Base-by-base conservation (phyloP, 2,113 vertebrate genomes). In the Tragelaphus buxtoni region DNA sequence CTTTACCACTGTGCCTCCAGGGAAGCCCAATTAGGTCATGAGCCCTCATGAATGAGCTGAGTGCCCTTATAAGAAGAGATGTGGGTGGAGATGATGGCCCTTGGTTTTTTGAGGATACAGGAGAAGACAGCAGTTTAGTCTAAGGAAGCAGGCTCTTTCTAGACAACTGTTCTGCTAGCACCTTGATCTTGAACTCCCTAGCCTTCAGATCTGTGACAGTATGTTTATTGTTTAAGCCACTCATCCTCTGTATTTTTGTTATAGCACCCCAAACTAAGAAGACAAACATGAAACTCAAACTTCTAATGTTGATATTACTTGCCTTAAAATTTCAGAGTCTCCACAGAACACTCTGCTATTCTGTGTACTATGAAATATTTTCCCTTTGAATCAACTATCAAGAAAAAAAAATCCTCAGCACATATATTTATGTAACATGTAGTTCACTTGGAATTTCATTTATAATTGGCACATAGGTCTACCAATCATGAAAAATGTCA, bases 281-380 rank as follows among this genome's bases (percentile, higher is more conserved):
- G 30, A 63, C n/a, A 95, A 90, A 79, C 22, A 94, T 24, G 26
- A 87, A 96, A 49, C 22, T 51, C 42, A 94, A 65, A 74, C 32
- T 80, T 93, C 32, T 51, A 82, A 88, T 81, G 14, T 69, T 91
- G 24, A 24, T 63, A 93, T 13, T 91, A n/a, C 10, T 76, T 93
- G 17, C 11, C 35, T 82, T 30, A 91, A 80, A 88, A 90, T 83
- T 95, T 94, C 72, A 65, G 35, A 90, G 65, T 94, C n/a, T 94
- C 30, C 18, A 82, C 39, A 86, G 20, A 42, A 26, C 60, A 69
- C 39, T 77, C 24, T 88, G 77, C n/a, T 83, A 8, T 90, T 56
- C 58, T 88, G 3, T 60, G 7, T 91, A 65, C 28, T 79, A 72
- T 58, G 30, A 24, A 92, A 58, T 88, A 30, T 65, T 84, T 63